These are phyloP conservation scores for Drosophila ustulata DNA, from an alignment of 2,888 invertebrate genomes.

Conservation along the genomic window DNA sequence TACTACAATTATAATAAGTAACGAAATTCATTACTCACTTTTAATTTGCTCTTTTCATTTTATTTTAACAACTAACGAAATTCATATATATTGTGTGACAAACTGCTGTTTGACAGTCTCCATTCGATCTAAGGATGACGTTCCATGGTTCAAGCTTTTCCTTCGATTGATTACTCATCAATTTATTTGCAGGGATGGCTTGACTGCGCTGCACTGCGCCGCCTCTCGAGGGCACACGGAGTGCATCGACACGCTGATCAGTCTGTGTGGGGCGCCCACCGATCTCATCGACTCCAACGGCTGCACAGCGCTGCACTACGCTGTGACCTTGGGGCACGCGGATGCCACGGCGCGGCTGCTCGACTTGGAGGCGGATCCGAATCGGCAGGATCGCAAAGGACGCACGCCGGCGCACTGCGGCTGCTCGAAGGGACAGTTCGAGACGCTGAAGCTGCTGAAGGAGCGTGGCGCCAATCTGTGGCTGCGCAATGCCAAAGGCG, in stretches of 20 bases:
- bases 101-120: too few relatives aligned
- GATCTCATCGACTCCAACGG: slow-evolving; percentile 97
- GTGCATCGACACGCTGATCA: slow-evolving; percentile 94
- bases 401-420: slow-evolving; percentile 97
- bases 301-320: slow-evolving; percentile 98
- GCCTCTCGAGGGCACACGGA: slow-evolving; percentile 98
- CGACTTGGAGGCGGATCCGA: slow-evolving; percentile 95
- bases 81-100: too few relatives aligned
- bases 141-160: too few relatives aligned
- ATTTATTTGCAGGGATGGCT: slow-evolving; percentile 90
- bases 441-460: slow-evolving; percentile 91
- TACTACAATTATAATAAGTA: too few relatives aligned
- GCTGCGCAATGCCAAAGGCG: slow-evolving; percentile 96
- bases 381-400: slow-evolving; percentile 96
- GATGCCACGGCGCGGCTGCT: slow-evolving; percentile 95
- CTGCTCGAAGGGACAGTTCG: slow-evolving; percentile 97
- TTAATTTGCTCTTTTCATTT: too few relatives aligned
- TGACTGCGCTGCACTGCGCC: slow-evolving; percentile 98
- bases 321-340: slow-evolving; percentile 97
- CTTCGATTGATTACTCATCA: too few relatives aligned
- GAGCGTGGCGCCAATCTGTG: slow-evolving; percentile 95
- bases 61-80: too few relatives aligned
- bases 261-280: slow-evolving; percentile 94
- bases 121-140: too few relatives aligned
- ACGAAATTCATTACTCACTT: too few relatives aligned